Evolutionary conservation across 2,888 invertebrate genomes (phyloP).

Genomic region (Drosophila maculinotata): DNA sequence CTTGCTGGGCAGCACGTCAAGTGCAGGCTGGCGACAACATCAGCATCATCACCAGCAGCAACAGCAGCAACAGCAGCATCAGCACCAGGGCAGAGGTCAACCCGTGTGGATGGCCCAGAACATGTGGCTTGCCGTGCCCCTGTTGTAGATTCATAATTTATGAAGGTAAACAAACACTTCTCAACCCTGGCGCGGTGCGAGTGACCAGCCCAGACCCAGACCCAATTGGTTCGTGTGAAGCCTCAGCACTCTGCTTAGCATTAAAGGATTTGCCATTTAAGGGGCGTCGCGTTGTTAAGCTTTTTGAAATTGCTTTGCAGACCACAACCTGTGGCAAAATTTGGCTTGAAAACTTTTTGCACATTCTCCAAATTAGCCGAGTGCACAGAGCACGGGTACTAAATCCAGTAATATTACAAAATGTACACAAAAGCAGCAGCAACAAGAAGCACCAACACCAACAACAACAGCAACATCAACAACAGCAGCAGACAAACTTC

Average conservation of each 20-base stretch:
- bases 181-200: conserved; percentile 33
- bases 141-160: conserved; percentile 74
- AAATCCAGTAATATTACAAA: conserved; percentile 46
- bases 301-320: conserved; percentile 27
- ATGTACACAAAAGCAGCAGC: conserved; percentile 44
- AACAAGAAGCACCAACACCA: conserved; percentile 40
- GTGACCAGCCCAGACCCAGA: neutral
- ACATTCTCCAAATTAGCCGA: conserved; percentile 65
- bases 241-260: conserved; percentile 31
- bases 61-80: conserved; percentile 16
- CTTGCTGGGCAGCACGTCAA: conserved; percentile 38
- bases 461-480: conserved; percentile 39
- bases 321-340: conserved; percentile 51
- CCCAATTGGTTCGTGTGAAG: conserved; percentile 27
- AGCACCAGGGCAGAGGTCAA: conserved; percentile 52
- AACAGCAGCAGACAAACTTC: conserved; percentile 48
- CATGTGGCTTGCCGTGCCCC: conserved; percentile 43
- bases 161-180: conserved; percentile 79
- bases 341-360: conserved; percentile 44
- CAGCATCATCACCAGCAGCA: conserved; percentile 17
- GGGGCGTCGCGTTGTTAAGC: conserved; percentile 29
- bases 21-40: conserved; percentile 51
- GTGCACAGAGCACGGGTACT: conserved; percentile 26
- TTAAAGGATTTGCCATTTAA: conserved; percentile 57
- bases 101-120: conserved; percentile 37